Percentiles rank a stretch among this genome's conserved stretches.
Conservation (phyloP, 2,888 invertebrate species). For the Xestia c-nigrum region DNA sequence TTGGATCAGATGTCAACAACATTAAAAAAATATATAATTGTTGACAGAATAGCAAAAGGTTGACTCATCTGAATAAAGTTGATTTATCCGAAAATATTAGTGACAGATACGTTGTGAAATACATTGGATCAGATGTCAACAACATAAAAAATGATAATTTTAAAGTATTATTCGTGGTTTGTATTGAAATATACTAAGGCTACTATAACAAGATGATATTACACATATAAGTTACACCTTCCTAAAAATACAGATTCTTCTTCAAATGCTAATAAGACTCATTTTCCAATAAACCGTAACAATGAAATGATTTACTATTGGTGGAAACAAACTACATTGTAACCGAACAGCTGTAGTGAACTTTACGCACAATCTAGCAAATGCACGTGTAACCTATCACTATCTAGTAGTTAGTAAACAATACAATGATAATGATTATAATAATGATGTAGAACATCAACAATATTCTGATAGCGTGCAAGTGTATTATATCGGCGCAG, state of each 20-base stretch:
- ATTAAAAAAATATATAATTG: neutral
- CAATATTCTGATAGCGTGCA: conserved; percentile 20
- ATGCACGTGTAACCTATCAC: conserved; percentile 50
- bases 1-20: too few relatives aligned
- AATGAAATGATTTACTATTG: neutral
- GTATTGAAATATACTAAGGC: neutral
- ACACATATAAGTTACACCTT: too few relatives aligned
- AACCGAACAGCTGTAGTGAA: conserved; percentile 39
- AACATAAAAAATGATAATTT: neutral
- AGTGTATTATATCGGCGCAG: neutral
- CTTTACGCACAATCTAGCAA: conserved; percentile 27
- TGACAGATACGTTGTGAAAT: neutral
- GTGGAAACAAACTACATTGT: conserved; percentile 37
- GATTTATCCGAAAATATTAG: conserved; percentile 1
- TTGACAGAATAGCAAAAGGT: conserved; percentile 9
- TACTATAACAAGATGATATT: neutral
- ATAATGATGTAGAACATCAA: conserved; percentile 13
- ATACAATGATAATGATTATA: conserved; percentile 19
- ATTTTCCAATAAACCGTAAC: neutral
- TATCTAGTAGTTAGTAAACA: conserved; percentile 39
- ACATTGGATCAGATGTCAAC: neutral
- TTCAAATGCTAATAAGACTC: neutral
- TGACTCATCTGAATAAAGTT: neutral
- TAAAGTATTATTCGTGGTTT: neutral
- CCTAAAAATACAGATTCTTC: neutral